Evolutionary conservation across 1,140 invertebrate species (phyloP), one percentile per base, ranked within the genome.

Genomic region (Sycobia sp.): DNA sequence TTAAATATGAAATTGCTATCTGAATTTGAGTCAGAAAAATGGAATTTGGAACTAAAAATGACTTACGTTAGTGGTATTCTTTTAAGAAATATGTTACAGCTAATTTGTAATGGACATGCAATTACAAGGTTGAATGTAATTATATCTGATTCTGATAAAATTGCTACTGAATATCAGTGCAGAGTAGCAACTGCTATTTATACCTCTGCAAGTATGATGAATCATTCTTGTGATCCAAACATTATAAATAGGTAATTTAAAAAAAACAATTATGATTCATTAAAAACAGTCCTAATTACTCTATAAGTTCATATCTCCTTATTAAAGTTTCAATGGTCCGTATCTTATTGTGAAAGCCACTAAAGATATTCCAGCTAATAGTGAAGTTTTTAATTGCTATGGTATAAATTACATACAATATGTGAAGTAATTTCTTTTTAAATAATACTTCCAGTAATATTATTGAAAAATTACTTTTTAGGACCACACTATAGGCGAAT

Each of bases 161-260:
- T 76, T 23, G 49, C 67, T 41, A 71, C 68, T 27, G 67, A 74
- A 47, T 69, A 79, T 50, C 84, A 91, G 73, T 82, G 86, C n/a
- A 83, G 89, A 38, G 81, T 92, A 38, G 92, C 90, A 11, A 91
- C 91, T 25, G 94, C 90, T 1, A 92, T 95, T 72, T 96, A 92
- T 81, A 91, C 92, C 0, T 89, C 91, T n/a, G 89, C 90, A 10
- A 92, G 91, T 72, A 89, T 95, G 82, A 90, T 95, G 88, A 96
- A 96, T 78, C 94, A 96, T 82, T 92, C 92, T 13, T 96, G 94
- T 76, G 87, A 92, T 76, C 88, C 93, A 8, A 91, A 90, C 73
- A 90, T 94, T 57, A 88, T 90, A 59, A 89, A 89, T 67, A 89
- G 89, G 90, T 92, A 75, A 69, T 43, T 59, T 20, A 14, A 9